These are phyloP conservation scores for Globia sparganii DNA, from an alignment of 2,888 invertebrate species.

Conservation along the genomic window DNA sequence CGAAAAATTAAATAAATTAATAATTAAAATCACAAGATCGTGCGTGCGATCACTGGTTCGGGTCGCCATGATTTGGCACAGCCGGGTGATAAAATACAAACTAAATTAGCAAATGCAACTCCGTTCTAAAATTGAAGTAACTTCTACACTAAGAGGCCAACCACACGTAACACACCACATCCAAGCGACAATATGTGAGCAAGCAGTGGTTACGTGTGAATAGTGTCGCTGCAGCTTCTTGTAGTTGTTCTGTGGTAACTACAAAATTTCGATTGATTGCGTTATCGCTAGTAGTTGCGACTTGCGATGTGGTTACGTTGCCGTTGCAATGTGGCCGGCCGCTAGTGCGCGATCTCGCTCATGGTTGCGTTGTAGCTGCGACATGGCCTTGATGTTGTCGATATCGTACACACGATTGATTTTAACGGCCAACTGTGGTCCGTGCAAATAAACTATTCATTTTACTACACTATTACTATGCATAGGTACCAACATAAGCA, in stretches of 20 bases:
- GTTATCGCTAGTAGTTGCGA: no score
- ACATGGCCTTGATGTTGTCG: not conserved
- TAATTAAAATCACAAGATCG: not conserved
- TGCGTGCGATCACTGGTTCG: no score
- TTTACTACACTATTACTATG: no score
- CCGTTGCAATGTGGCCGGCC: not conserved
- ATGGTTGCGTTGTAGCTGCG: not conserved
- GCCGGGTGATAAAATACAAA: no score
- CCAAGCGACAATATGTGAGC: not conserved
- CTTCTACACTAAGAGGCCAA: not conserved
- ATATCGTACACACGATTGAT: not conserved
- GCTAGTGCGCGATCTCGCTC: not conserved
- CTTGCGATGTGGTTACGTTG: not conserved
- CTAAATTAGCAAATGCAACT: not conserved
- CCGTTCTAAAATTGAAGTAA: no score
- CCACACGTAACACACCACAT: not conserved
- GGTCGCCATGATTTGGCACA: no score
- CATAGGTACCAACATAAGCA: no score
- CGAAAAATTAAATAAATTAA: no score
- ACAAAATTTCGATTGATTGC: not conserved
- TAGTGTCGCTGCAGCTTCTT: not conserved
- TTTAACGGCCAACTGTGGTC: not conserved
- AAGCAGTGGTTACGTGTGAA: not conserved
- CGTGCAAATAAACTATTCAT: not conserved
- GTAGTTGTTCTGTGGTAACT: not conserved